Conservation (phyloP, 2,113 vertebrate genomes). For the Ailurus styani region DNA sequence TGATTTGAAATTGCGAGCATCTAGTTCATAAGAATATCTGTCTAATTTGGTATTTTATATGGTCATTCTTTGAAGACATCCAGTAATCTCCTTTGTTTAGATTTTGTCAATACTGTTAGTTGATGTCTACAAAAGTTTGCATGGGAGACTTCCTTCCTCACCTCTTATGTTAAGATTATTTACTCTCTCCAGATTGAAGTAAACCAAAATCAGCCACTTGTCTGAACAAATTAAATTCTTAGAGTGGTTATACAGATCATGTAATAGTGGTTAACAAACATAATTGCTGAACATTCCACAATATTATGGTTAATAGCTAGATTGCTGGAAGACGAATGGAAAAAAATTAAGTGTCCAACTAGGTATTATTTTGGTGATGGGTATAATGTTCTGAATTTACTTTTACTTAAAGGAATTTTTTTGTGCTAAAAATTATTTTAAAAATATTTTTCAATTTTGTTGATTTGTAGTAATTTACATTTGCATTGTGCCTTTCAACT, state of each 20-base stretch:
- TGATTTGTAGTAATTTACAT: conserved; percentile 34
- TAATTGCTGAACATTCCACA: conserved; percentile 28
- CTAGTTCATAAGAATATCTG: neutral
- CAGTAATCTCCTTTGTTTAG: conserved; percentile 22
- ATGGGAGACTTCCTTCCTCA: neutral
- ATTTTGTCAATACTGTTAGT: neutral
- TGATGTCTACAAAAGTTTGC: neutral
- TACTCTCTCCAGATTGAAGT: neutral
- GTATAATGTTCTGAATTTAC: neutral
- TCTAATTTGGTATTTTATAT: neutral
- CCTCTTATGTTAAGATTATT: neutral
- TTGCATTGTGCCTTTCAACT: conserved; percentile 26
- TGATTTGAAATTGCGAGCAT: neutral
- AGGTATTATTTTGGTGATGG: neutral
- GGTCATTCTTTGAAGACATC: neutral
- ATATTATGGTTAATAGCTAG: conserved; percentile 2
- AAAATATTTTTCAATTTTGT: conserved; percentile 15
- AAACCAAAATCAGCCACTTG: neutral
- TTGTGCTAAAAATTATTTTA: conserved; percentile 16
- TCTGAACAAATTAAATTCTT: conserved; percentile 32
- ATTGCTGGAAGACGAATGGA: neutral
- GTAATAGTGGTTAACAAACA: neutral
- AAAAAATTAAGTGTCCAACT: neutral
- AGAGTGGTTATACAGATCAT: neutral
- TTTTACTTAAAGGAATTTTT: neutral